Conservation (phyloP, 2,888 invertebrate genomes). For the Phaonia tiefii region DNA sequence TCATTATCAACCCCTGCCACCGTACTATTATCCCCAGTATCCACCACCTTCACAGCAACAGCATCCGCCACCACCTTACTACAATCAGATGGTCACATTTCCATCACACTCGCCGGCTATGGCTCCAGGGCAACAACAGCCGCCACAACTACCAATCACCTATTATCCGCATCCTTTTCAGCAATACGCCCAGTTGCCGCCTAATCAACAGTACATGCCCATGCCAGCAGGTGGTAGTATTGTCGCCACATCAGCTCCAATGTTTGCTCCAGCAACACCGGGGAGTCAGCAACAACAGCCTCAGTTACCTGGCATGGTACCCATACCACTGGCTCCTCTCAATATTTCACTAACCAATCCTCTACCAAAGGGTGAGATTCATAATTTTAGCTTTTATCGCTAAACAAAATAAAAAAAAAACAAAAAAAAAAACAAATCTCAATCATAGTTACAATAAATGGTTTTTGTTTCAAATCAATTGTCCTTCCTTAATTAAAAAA, state of each 20-base stretch:
- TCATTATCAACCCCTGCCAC: conserved; percentile 53
- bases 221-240: conserved; percentile 48
- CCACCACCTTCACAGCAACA: conserved; percentile 56
- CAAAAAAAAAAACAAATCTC: conserved; percentile 47
- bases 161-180: conserved; percentile 58
- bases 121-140: conserved; percentile 34
- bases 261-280: conserved; percentile 57
- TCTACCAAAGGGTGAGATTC: conserved; percentile 76
- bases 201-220: conserved; percentile 62
- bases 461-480: conserved; percentile 52
- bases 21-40: conserved; percentile 47
- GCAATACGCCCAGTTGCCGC: conserved; percentile 65
- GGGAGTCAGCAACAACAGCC: conserved; percentile 49
- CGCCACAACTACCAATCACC: conserved; percentile 50
- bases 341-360: conserved; percentile 63
- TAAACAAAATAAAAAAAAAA: conserved; percentile 64
- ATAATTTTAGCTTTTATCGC: conserved; percentile 72
- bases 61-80: conserved; percentile 45
- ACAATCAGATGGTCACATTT: conserved; percentile 63
- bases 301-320: conserved; percentile 38
- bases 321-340: conserved; percentile 7
- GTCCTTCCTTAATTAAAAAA: conserved; percentile 23
- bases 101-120: conserved; percentile 55
- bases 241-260: conserved; percentile 67
- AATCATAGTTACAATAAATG: conserved; percentile 47